phyloP scores from a whole-genome alignment of 2,888 invertebrate genomes.

The Ectobius pallidus region DNA sequence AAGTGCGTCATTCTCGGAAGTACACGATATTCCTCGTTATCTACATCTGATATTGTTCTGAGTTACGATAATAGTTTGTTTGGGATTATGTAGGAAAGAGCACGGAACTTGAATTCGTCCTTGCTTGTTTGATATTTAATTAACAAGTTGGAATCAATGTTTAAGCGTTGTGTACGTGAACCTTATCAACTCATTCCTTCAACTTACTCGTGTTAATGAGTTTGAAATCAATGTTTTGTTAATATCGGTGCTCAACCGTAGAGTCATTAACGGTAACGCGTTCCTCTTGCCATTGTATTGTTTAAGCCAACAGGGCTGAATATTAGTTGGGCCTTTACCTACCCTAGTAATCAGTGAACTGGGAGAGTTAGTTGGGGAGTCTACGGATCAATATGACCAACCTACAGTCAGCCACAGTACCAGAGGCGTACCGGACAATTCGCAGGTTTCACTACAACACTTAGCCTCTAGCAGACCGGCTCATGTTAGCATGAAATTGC shows the following conservation, averaged over 20 bases:
- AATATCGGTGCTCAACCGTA: conserved; percentile 16
- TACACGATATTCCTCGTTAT: too few relatives aligned
- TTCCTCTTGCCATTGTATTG: not conserved
- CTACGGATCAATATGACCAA: conserved; percentile 6
- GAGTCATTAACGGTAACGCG: conserved; percentile 2
- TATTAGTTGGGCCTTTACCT: conserved; percentile 8
- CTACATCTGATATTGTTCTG: too few relatives aligned
- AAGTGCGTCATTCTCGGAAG: too few relatives aligned
- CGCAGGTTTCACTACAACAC: too few relatives aligned
- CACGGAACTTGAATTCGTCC: too few relatives aligned
- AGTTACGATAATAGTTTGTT: too few relatives aligned
- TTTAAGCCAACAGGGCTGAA: conserved; percentile 6
- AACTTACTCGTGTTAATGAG: conserved; percentile 23
- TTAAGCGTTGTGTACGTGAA: not conserved
- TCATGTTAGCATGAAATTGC: too few relatives aligned
- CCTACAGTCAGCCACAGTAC: not conserved
- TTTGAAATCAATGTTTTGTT: conserved; percentile 2
- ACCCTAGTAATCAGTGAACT: conserved; percentile 4
- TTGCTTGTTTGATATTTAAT: not conserved
- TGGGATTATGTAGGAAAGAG: too few relatives aligned
- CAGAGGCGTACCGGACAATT: too few relatives aligned
- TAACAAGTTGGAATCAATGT: not conserved
- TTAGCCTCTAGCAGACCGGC: too few relatives aligned
- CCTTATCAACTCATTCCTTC: not conserved
- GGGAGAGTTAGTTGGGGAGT: not conserved